These are phyloP conservation scores for Mormoops blainvillei DNA, from an alignment of 2,113 vertebrate species.

Conservation along the genomic window DNA sequence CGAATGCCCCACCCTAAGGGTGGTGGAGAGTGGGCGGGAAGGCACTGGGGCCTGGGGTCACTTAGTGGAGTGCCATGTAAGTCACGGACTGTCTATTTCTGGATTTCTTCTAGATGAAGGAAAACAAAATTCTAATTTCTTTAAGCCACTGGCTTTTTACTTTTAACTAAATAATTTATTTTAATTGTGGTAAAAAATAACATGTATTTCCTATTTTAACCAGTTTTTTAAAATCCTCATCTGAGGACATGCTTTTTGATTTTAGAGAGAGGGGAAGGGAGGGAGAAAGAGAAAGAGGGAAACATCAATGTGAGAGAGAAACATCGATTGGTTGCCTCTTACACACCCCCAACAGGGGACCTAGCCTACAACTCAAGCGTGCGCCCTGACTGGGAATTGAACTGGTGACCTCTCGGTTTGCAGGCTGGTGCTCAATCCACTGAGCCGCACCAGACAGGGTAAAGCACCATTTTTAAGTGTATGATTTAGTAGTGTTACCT, in stretches of 20 bases:
- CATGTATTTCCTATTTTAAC: neutral
- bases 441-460: neutral
- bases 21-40: neutral
- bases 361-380: too few relatives aligned
- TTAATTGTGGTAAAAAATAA: neutral
- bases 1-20: too few relatives aligned
- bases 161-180: neutral
- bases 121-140: neutral
- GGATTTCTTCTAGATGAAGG: constrained; percentile 5
- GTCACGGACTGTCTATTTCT: neutral
- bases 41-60: too few relatives aligned
- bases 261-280: too few relatives aligned
- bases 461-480: neutral
- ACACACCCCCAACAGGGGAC: too few relatives aligned
- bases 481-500: neutral
- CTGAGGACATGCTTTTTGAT: too few relatives aligned
- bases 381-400: too few relatives aligned
- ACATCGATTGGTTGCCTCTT: too few relatives aligned
- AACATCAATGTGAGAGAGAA: too few relatives aligned
- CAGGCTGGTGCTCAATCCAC: neutral
- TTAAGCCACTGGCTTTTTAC: neutral
- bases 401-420: too few relatives aligned
- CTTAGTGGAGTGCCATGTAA: neutral
- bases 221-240: neutral
- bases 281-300: too few relatives aligned